phyloP scores from a whole-genome alignment of 2,113 vertebrate species.

The Corythaeola cristata region DNA sequence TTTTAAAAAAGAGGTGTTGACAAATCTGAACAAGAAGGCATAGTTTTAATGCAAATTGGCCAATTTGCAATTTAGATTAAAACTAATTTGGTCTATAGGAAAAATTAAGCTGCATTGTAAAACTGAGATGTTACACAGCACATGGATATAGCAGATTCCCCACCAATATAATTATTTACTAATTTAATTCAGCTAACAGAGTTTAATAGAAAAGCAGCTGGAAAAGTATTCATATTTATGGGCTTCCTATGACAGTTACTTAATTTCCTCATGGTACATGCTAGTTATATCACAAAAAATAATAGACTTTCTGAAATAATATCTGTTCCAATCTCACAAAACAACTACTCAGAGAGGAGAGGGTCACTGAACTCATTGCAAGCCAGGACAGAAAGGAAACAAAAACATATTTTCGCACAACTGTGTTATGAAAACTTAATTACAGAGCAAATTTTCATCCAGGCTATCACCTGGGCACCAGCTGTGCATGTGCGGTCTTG shows the following conservation, averaged over 20 bases:
- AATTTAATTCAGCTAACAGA: conserved; percentile 74
- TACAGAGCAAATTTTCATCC: conserved; percentile 24
- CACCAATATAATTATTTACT: conserved; percentile 80
- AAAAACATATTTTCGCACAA: conserved; percentile 23
- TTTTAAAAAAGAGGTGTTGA: conserved; percentile 78
- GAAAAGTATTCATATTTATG: conserved; percentile 73
- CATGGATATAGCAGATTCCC: conserved; percentile 63
- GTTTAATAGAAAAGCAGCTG: conserved; percentile 77
- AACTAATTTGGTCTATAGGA: conserved; percentile 73
- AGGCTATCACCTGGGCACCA: conserved; percentile 35
- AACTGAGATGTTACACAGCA: conserved; percentile 61
- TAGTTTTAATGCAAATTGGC: conserved; percentile 76
- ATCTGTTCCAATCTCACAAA: conserved; percentile 43
- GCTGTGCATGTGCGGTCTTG: background rate
- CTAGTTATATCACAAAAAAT: conserved; percentile 54
- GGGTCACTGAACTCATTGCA: conserved; percentile 47
- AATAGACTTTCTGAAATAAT: conserved; percentile 62
- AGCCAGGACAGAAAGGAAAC: background rate
- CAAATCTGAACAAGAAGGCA: conserved; percentile 78
- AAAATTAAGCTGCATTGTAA: conserved; percentile 70
- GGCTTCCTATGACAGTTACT: conserved; percentile 62
- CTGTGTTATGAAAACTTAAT: conserved; percentile 45
- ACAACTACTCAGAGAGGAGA: conserved; percentile 47
- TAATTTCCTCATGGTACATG: conserved; percentile 64
- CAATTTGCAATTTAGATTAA: conserved; percentile 80